Base-by-base conservation (phyloP, 1,140 invertebrate species). In the Cotesia glomerata region DNA sequence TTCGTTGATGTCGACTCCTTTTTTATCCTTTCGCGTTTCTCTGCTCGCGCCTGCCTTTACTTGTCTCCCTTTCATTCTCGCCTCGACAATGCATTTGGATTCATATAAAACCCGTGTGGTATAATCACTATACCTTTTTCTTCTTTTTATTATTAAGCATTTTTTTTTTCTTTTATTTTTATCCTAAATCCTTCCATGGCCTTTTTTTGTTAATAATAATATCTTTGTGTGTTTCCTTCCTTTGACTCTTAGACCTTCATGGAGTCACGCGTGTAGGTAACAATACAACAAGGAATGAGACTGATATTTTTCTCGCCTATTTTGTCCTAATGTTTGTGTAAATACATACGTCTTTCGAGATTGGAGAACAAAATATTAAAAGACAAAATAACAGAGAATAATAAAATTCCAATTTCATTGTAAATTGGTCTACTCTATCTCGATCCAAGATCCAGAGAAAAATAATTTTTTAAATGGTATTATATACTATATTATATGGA, bases 21-120 rank as follows among this genome's bases (percentile, higher is more conserved):
- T 69, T 26, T 16, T 69, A 58, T 67, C 8, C 39, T 45, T 45
- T 45, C 39, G 39, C 56, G 49, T 63, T 56, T 62, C 49, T 16
- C 64, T 14, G 11, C 36, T 58, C 45, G 45, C 58, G 32, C 65
- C 51, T 71, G 18, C 64, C 54, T 72, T 72, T 72, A 26, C 45
- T 58, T 65, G 32, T 71, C 51, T 71, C 39, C 64, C 54, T 72
- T 72, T 72, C 71, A 72, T 72, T 72, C 71, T 72, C 52, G 64
- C 64, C 63, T 39, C 64, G 51, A 72, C 71, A 72, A 72, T 72
- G 71, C 64, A 72, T 72, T 72, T 72, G 64, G 64, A 72, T 62
- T 64, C 71, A 72, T 67, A 72, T 72, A 72, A 67, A 72, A 72
- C 52, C 56, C 36, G 26, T 18, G 62, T 67, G 52, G 71, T 49